Evolutionary conservation across 2,888 invertebrate species (phyloP).

Genomic region (Thecocarcelia acutangulata): DNA sequence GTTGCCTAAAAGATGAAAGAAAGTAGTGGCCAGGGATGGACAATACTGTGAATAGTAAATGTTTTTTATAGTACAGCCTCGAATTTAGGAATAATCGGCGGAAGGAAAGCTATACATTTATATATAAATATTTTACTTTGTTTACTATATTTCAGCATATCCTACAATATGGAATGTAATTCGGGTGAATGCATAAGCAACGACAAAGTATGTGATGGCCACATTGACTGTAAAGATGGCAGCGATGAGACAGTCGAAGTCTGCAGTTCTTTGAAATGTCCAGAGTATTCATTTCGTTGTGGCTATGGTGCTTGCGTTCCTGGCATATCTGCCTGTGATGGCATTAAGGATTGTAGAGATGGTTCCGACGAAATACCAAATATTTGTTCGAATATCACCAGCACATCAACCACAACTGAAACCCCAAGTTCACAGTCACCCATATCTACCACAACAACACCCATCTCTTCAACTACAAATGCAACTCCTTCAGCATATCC

Average conservation of each 20-base stretch:
- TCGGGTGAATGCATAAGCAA: constrained; percentile 76
- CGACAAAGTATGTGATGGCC: constrained; percentile 75
- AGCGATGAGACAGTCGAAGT: constrained; percentile 77
- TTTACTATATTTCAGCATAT: too few species aligned
- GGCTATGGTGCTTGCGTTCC: constrained; percentile 75
- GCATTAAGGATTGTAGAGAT: constrained; percentile 72
- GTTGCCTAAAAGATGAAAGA: too few species aligned
- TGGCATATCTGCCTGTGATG: constrained; percentile 71
- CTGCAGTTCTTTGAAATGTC: constrained; percentile 71
- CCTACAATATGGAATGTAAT: constrained; percentile 71
- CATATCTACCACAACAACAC: background rate
- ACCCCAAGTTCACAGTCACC: background rate
- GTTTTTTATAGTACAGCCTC: too few species aligned
- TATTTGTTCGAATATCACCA: constrained; percentile 68
- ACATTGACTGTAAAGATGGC: constrained; percentile 75
- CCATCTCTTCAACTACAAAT: background rate
- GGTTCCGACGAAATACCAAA: constrained; percentile 73
- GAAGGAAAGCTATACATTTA: too few species aligned
- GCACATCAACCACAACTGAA: background rate
- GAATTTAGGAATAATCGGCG: too few species aligned
- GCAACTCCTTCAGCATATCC: background rate
- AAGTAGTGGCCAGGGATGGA: too few species aligned
- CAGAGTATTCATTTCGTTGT: constrained; percentile 74
- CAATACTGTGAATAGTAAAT: too few species aligned
- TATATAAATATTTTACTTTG: too few species aligned